Conservation (phyloP, 2,113 vertebrate species). For the Labeo catla region DNA sequence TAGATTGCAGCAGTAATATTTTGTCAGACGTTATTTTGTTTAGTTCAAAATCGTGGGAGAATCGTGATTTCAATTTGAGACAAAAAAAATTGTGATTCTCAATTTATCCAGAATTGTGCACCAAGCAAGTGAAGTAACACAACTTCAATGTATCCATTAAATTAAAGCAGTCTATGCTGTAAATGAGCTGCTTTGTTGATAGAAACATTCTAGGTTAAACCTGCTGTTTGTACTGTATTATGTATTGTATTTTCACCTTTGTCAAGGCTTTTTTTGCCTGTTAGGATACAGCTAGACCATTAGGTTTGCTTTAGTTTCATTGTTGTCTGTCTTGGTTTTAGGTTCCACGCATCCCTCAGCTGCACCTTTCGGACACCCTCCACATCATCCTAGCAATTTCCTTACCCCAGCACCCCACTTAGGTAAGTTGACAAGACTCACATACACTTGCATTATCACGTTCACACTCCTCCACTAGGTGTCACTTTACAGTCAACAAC, state of each 20-base stretch:
- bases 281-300: neutral
- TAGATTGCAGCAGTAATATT: too few relatives aligned
- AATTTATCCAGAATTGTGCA: too few relatives aligned
- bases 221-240: neutral
- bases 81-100: too few relatives aligned
- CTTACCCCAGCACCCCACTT: conserved; percentile 90
- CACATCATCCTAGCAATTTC: conserved; percentile 92
- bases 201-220: neutral
- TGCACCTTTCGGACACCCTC: conserved; percentile 87
- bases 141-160: neutral
- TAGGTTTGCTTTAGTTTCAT: neutral
- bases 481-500: neutral
- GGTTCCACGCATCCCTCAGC: conserved; percentile 89
- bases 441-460: neutral
- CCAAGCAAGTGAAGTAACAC: neutral
- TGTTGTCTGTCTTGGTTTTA: conserved; percentile 60
- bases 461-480: neutral
- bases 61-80: too few relatives aligned
- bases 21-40: too few relatives aligned
- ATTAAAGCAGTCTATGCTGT: neutral
- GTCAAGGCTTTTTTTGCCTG: neutral
- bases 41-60: too few relatives aligned
- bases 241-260: neutral
- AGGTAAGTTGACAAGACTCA: conserved; percentile 74
- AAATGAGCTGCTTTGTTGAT: too few relatives aligned